These are phyloP conservation scores for Otus sunia DNA, from an alignment of 2,113 vertebrate genomes.

Conservation along the genomic window DNA sequence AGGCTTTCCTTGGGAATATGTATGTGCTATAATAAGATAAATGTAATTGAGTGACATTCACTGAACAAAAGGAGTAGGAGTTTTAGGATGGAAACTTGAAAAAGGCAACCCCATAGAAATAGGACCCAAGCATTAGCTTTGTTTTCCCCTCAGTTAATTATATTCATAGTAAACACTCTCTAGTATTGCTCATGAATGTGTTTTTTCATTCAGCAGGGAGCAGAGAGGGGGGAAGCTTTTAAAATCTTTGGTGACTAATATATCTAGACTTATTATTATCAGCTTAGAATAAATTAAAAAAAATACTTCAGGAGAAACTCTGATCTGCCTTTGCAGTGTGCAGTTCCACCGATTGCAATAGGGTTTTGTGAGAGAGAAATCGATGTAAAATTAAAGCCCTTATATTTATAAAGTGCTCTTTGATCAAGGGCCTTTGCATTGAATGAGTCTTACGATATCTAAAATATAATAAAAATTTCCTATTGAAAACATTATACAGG, in stretches of 20 bases:
- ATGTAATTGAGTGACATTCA: not conserved
- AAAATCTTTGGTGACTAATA: not conserved
- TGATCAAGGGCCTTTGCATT: not conserved
- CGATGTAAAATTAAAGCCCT: conserved; percentile 21
- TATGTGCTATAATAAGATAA: not conserved
- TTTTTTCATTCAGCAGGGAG: not conserved
- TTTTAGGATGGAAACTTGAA: not conserved
- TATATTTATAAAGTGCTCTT: not conserved
- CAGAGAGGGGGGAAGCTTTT: not conserved
- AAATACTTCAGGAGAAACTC: not conserved
- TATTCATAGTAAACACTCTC: not conserved
- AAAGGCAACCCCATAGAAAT: not conserved
- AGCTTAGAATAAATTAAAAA: not conserved
- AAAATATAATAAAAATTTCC: not conserved
- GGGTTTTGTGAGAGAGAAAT: not conserved
- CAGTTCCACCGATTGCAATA: not conserved
- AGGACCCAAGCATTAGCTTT: not conserved
- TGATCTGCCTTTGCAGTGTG: not conserved
- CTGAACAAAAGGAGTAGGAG: not conserved
- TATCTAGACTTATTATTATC: not conserved
- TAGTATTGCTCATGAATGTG: not conserved
- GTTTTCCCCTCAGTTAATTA: not conserved
- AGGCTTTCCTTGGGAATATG: not conserved
- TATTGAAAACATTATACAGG: not conserved
- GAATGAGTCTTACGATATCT: not conserved